Base-by-base conservation (phyloP, 2,797 vertebrate genomes). In the Leptoclinus maculatus region DNA sequence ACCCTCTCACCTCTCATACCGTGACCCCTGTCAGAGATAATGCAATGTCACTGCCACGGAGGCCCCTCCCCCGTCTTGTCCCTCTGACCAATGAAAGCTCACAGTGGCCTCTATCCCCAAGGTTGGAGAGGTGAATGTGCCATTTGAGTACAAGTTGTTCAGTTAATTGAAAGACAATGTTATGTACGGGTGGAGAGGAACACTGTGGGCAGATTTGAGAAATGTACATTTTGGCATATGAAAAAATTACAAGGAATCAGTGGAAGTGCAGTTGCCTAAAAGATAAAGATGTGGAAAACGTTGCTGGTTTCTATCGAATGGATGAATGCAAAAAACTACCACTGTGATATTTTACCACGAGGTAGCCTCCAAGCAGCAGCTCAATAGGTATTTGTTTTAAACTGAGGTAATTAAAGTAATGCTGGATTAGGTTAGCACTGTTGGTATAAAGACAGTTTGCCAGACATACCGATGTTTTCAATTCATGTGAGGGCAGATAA, bases 1-100 rank as follows among this genome's bases (percentile, higher is more conserved):
- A 45, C 74, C 69, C 65, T 64, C 78, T 87, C 67, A 87, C 86
- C 88, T 86, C 71, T 79, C 53, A 87, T 79, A 82, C 74, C 27
- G 0, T 81, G 75, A 89, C 86, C 87, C 80, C 73, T 73, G 71
- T 83, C 67, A 84, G 36, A 88, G 89, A 92, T 89, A 88, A 83
- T 14, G 41, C 82, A 87, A 82, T 64, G 80, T 88, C 87, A 89
- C 45, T 83, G 79, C 83, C 81, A 77, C 13, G 2, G 9, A 64
- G 36, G 63, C 79, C 84, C 38, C 78, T 34, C 84, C 85, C 71
- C 77, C 39, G 1, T 71, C 76, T 64, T 32, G 2, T 41, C 62
- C 62, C 38, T 29, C 67, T n/a, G 74, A 66, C 87, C 87, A 83
- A 82, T 80, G 57, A 29, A 39, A 67, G 82, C 78, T 62, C 25